Percentiles rank a stretch among this genome's conserved stretches.
Evolutionary conservation across 2,888 invertebrate genomes (phyloP).

Genomic region (Sympetrum striolatum): DNA sequence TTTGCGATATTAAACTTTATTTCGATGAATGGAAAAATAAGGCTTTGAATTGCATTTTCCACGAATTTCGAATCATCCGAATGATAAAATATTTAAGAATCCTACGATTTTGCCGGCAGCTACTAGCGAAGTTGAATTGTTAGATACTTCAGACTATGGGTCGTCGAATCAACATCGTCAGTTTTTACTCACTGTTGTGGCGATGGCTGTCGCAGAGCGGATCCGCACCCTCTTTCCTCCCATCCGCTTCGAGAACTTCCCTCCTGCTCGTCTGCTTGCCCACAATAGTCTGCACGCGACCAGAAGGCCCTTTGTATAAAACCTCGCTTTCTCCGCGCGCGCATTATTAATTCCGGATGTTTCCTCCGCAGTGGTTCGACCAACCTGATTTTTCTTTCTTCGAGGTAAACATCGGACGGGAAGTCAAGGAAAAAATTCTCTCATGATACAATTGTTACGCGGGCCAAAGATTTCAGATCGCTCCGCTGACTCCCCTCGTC

Average conservation of each 20-base stretch:
- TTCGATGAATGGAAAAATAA: no score
- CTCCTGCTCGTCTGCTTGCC: neutral
- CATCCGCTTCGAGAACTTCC: conserved; percentile 5
- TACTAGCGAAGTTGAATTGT: no score
- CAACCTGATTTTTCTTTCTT: neutral
- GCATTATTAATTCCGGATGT: conserved; percentile 21
- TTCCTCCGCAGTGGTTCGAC: conserved; percentile 13
- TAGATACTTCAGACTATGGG: no score
- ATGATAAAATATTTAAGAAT: no score
- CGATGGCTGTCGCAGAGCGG: neutral
- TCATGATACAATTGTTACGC: neutral
- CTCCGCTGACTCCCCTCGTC: neutral
- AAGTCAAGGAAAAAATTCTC: neutral
- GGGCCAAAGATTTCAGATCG: neutral
- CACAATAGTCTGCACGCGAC: conserved; percentile 20
- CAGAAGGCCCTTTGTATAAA: neutral
- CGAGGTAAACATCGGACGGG: neutral
- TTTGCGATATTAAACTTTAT: no score
- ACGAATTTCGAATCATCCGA: no score
- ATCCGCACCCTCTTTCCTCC: neutral
- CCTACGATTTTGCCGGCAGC: no score
- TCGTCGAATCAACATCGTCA: neutral
- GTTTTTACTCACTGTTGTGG: neutral
- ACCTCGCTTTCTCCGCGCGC: neutral
- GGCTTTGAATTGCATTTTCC: no score